Percentiles rank a stretch among this genome's conserved stretches.
Evolutionary conservation across 2,888 invertebrate genomes (phyloP).

Genomic region (Drosophila leonis): DNA sequence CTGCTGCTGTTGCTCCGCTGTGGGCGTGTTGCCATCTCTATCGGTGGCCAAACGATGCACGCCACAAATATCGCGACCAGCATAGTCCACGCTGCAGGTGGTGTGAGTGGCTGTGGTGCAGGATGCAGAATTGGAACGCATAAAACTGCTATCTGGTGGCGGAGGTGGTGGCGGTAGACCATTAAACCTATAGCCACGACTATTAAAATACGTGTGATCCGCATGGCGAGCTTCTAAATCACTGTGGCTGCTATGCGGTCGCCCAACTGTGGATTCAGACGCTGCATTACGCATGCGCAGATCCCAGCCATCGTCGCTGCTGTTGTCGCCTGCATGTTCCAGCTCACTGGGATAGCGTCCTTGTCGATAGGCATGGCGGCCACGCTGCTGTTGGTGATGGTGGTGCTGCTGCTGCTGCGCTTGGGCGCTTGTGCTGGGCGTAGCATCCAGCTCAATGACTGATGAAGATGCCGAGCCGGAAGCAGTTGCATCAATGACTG

Average conservation of each 20-base stretch:
- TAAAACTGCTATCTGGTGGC: constrained; percentile 33
- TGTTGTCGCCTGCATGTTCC: constrained; percentile 55
- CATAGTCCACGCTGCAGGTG: constrained; percentile 69
- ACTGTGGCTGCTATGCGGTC: constrained; percentile 27
- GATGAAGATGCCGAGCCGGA: constrained; percentile 46
- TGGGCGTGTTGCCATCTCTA: constrained; percentile 6
- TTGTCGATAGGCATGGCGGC: constrained; percentile 11
- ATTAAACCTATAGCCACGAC: constrained; percentile 39
- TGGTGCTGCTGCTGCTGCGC: constrained; percentile 59
- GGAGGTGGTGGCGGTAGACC: constrained; percentile 13
- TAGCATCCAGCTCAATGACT: constrained; percentile 65
- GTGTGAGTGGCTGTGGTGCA: constrained; percentile 72
- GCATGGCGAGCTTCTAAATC: constrained; percentile 44
- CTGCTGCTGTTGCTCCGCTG: constrained; percentile 22
- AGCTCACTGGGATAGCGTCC: constrained; percentile 2
- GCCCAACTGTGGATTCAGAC: constrained; percentile 1
- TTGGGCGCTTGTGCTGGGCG: constrained; percentile 77
- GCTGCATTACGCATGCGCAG: constrained; percentile 56
- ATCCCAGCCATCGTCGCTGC: constrained; percentile 75
- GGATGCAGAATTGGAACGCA: constrained; percentile 51
- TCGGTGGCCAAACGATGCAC: constrained; percentile 45
- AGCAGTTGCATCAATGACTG: constrained; percentile 24
- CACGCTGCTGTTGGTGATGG: constrained; percentile 7
- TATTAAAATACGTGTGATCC: constrained; percentile 69
- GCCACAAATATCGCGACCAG: constrained; percentile 53